Evolutionary conservation across 2,113 vertebrate genomes (phyloP).

Genomic region (Ictidomys tridecemlineatus): DNA sequence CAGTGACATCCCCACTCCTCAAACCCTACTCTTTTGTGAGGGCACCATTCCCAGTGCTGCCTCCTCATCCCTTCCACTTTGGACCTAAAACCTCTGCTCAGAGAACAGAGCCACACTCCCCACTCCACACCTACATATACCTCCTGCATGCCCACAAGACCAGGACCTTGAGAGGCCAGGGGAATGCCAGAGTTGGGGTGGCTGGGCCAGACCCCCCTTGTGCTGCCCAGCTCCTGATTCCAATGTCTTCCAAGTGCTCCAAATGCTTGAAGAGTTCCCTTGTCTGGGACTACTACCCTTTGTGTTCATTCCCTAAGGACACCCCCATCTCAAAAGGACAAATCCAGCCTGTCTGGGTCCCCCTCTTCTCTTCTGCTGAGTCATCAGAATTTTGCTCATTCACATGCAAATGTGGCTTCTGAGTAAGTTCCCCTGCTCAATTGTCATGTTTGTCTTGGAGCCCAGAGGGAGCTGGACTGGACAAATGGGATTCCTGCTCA

Average conservation of each 20-base stretch:
- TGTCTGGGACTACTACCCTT: not conserved
- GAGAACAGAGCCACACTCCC: not conserved
- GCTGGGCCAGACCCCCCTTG: not conserved
- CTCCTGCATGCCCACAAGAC: not conserved
- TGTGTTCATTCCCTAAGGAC: not conserved
- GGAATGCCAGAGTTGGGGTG: not conserved
- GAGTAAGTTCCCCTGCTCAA: not conserved
- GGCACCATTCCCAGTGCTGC: not conserved
- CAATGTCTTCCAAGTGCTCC: rapidly evolving
- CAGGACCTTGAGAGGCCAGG: not conserved
- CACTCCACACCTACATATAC: rapidly evolving
- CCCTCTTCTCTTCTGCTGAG: rapidly evolving
- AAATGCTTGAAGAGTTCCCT: not conserved
- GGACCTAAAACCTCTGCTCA: not conserved
- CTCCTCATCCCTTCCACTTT: not conserved
- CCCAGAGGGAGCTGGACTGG: too few relatives aligned
- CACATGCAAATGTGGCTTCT: not conserved
- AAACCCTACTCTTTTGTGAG: not conserved
- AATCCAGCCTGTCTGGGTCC: too few relatives aligned
- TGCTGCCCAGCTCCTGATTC: not conserved
- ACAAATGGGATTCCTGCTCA: not conserved
- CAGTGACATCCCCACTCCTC: not conserved
- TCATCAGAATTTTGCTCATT: not conserved
- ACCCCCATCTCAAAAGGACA: not conserved
- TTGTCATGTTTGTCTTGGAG: not conserved